Conservation (phyloP, 2,797 vertebrate species). For the Adelosebastes latens region DNA sequence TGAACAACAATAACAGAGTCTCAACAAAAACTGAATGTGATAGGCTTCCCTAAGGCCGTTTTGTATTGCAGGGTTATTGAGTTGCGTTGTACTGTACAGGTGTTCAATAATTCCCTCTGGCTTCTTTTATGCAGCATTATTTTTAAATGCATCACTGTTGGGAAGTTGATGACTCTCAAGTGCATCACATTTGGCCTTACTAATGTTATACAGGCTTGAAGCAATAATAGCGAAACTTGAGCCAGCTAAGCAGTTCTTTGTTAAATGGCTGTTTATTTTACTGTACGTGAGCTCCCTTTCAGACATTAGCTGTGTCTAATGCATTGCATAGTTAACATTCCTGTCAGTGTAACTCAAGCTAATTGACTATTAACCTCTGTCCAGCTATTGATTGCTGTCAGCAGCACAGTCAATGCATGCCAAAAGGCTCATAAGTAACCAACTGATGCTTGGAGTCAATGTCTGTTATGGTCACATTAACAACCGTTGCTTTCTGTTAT, state of each 20-base stretch:
- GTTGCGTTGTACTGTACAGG: background rate
- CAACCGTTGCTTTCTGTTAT: background rate
- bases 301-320: conserved; percentile 2
- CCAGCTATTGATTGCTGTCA: conserved; percentile 23
- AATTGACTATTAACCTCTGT: conserved; percentile 59
- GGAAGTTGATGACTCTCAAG: background rate
- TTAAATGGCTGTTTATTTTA: background rate
- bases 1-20: background rate
- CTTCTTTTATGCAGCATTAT: background rate
- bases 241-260: background rate
- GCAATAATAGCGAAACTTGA: background rate
- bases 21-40: background rate
- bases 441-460: background rate
- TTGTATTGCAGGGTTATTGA: background rate
- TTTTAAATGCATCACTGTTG: background rate
- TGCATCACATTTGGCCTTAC: background rate
- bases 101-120: background rate
- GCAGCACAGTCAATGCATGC: conserved; percentile 5
- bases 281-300: background rate
- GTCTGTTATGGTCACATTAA: conserved; percentile 4
- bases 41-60: background rate
- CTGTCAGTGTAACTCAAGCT: conserved; percentile 30
- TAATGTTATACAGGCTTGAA: background rate
- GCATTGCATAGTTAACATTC: conserved; percentile 8
- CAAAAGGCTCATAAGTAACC: conserved; percentile 19